Conservation (phyloP, 1,140 invertebrate genomes). For the Sycobia sp. region DNA sequence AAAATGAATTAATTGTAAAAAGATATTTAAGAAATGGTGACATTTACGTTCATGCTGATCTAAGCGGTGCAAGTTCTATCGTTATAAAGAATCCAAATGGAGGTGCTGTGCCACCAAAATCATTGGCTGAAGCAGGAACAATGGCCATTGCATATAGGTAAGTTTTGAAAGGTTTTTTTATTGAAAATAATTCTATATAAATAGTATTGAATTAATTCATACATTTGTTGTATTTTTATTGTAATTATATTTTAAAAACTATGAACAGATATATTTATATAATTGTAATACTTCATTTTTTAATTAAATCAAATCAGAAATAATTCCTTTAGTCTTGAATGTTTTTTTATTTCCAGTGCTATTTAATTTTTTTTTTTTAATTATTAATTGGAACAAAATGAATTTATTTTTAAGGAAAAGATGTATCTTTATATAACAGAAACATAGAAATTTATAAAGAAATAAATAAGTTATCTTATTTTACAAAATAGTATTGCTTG, state of each 20-base stretch:
- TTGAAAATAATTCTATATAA: not conserved
- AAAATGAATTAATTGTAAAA: slow-evolving; percentile 98
- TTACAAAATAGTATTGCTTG: slow-evolving; percentile 79
- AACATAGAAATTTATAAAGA: too few relatives aligned
- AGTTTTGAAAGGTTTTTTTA: not conserved
- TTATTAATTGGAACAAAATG: too few relatives aligned
- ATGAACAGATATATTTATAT: too few relatives aligned
- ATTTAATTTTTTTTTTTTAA: too few relatives aligned
- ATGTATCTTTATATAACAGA: too few relatives aligned
- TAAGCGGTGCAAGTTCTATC: slow-evolving; percentile 93
- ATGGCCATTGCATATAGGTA: slow-evolving; percentile 96
- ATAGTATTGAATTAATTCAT: not conserved
- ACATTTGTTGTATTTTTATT: slow-evolving; percentile 16
- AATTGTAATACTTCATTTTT: too few relatives aligned
- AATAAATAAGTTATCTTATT: too few relatives aligned
- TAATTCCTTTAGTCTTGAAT: too few relatives aligned
- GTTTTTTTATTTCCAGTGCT: too few relatives aligned
- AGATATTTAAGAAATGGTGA: slow-evolving; percentile 85
- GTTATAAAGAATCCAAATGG: slow-evolving; percentile 88
- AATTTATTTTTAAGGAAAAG: too few relatives aligned
- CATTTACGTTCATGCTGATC: slow-evolving; percentile 92
- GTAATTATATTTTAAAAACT: not conserved
- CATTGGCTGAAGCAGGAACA: slow-evolving; percentile 93
- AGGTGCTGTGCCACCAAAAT: slow-evolving; percentile 84
- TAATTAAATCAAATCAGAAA: too few relatives aligned